phyloP scores from a whole-genome alignment of 2,888 invertebrate species.

The Cephus rjabovi region DNA sequence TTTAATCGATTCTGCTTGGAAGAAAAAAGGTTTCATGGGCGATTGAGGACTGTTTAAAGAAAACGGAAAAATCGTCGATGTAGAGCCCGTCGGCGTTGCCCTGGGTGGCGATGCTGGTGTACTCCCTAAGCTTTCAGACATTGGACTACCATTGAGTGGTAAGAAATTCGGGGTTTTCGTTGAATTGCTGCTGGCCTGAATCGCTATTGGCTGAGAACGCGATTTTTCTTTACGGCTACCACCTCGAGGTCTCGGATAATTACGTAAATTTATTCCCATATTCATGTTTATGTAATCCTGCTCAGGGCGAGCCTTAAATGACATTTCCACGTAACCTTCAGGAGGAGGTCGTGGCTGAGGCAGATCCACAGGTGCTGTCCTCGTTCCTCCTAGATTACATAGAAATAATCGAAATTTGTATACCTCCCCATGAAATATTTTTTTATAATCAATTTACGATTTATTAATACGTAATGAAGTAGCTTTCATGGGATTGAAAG shows the following conservation, averaged over 20 bases:
- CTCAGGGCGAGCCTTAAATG: slow-evolving; percentile 66
- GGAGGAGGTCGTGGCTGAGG: slow-evolving; percentile 65
- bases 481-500: neutral
- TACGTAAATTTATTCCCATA: slow-evolving; percentile 52
- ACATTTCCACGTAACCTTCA: slow-evolving; percentile 78
- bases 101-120: slow-evolving; percentile 68
- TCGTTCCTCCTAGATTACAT: slow-evolving; percentile 43
- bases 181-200: slow-evolving; percentile 66
- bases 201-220: slow-evolving; percentile 75
- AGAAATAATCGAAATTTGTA: neutral
- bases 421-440: neutral
- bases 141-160: slow-evolving; percentile 65
- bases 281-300: slow-evolving; percentile 72
- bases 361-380: slow-evolving; percentile 65
- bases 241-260: slow-evolving; percentile 46
- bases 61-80: slow-evolving; percentile 76
- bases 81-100: slow-evolving; percentile 73
- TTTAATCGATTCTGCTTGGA: slow-evolving; percentile 27
- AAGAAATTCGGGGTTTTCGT: slow-evolving; percentile 63
- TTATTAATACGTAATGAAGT: neutral
- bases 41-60: slow-evolving; percentile 77
- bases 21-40: slow-evolving; percentile 69
- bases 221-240: slow-evolving; percentile 65
- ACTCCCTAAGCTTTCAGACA: slow-evolving; percentile 63
- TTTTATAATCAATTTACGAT: neutral